Evolutionary conservation across 2,113 vertebrate species (phyloP).

Genomic region (Oreochromis niloticus): DNA sequence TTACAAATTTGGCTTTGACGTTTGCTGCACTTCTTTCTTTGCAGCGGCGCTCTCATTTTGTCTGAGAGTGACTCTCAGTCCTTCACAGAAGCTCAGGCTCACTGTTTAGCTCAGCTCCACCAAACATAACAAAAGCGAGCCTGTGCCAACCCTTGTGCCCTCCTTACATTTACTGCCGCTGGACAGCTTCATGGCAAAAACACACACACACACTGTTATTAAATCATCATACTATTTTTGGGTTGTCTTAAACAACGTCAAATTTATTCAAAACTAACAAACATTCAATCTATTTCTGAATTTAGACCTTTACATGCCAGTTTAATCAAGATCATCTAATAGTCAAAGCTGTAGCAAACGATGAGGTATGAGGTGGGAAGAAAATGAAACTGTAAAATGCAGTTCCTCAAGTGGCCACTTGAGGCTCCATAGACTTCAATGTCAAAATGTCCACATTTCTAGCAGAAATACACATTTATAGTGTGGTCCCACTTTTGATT

Average conservation of each 20-base stretch:
- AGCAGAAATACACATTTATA: background rate
- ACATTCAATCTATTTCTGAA: no score
- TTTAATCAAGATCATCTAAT: no score
- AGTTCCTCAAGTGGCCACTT: accelerated
- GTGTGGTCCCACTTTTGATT: background rate
- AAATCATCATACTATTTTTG: no score
- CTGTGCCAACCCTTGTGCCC: no score
- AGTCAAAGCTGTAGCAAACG: background rate
- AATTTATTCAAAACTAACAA: no score
- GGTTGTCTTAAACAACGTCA: no score
- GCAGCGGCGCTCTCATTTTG: background rate
- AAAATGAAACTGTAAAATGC: background rate
- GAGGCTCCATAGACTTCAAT: background rate
- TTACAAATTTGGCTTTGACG: background rate
- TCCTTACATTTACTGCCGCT: no score
- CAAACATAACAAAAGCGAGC: background rate
- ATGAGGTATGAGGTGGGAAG: background rate
- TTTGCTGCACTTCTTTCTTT: background rate
- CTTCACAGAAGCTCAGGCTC: background rate
- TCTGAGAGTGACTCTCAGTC: background rate
- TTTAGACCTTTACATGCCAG: no score
- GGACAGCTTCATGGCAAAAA: no score
- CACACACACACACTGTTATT: no score
- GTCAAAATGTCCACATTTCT: background rate
- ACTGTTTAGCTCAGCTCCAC: background rate